phyloP scores from a whole-genome alignment of 2,797 vertebrate species.

The Halcyon badia region DNA sequence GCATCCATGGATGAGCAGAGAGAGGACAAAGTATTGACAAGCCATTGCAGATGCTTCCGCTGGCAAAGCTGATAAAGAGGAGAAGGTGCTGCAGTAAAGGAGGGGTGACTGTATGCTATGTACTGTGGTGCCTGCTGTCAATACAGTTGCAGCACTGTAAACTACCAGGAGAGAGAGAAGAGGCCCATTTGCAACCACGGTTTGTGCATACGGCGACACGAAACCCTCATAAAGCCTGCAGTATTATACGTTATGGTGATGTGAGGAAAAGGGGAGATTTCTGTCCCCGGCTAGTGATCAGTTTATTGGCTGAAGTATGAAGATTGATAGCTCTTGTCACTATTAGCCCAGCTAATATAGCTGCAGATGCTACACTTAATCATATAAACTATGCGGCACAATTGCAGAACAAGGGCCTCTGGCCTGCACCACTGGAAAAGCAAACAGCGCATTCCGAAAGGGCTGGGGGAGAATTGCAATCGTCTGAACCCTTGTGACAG shows the following conservation, averaged over 20 bases:
- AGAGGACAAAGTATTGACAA: background rate
- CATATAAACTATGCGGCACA: background rate
- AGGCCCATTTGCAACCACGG: background rate
- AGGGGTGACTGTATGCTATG: background rate
- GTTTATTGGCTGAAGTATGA: slow-evolving; percentile 61
- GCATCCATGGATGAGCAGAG: background rate
- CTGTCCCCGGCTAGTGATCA: slow-evolving; percentile 47
- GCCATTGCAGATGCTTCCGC: background rate
- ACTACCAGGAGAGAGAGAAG: background rate
- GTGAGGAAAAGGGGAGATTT: slow-evolving; percentile 34
- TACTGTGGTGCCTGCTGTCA: background rate
- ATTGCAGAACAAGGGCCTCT: slow-evolving; percentile 38
- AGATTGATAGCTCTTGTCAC: slow-evolving; percentile 60
- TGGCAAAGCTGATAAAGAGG: background rate
- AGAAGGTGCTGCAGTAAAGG: background rate
- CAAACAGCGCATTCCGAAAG: background rate
- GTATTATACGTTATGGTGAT: background rate
- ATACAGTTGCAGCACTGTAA: background rate
- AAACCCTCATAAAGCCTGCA: background rate
- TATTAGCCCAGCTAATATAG: slow-evolving; percentile 53
- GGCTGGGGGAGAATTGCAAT: background rate
- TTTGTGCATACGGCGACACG: rapidly evolving
- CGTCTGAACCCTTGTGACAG: background rate
- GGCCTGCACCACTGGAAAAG: background rate
- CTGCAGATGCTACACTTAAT: slow-evolving; percentile 65